Percentiles rank a stretch among this genome's conserved stretches.
phyloP scores from a whole-genome alignment of 2,797 vertebrate species.

The Schizothorax lantsangensis region DNA sequence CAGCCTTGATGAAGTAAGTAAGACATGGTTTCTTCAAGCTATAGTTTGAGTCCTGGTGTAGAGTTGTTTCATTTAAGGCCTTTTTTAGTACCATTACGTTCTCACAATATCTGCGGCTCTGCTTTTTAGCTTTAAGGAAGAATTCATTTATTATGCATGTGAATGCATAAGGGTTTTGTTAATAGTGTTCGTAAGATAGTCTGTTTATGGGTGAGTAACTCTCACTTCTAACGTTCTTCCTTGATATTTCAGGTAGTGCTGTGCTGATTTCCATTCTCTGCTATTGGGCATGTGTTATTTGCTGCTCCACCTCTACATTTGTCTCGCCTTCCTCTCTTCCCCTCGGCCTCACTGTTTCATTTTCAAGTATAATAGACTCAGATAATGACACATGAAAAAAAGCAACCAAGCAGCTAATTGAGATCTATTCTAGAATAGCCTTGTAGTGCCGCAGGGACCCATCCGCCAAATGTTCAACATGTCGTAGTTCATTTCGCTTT shows the following conservation, averaged over 20 bases:
- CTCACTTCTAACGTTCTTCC: not conserved
- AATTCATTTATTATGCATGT: not conserved
- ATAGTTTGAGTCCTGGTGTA: not conserved
- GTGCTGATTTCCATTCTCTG: slow-evolving; percentile 34
- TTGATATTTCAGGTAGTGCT: slow-evolving; percentile 33
- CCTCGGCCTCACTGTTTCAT: slow-evolving; percentile 47
- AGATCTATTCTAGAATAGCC: slow-evolving; percentile 61
- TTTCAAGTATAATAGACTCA: slow-evolving; percentile 59
- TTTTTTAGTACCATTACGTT: not conserved
- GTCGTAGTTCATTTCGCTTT: slow-evolving; percentile 57
- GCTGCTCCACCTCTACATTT: not conserved
- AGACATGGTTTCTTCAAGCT: not conserved
- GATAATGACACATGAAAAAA: slow-evolving; percentile 62
- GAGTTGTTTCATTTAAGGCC: not conserved
- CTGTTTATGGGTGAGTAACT: not conserved
- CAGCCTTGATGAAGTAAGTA: not conserved
- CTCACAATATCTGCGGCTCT: not conserved
- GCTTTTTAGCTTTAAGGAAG: slow-evolving; percentile 19
- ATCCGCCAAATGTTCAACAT: slow-evolving; percentile 61
- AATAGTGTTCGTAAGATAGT: not conserved
- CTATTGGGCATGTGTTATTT: slow-evolving; percentile 32
- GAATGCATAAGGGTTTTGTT: slow-evolving; percentile 9
- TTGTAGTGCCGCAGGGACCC: slow-evolving; percentile 50
- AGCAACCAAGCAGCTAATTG: slow-evolving; percentile 67
- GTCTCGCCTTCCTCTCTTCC: slow-evolving; percentile 24